These are phyloP conservation scores for Muschampia plurimacula DNA, from an alignment of 2,888 invertebrate species.

Conservation along the genomic window DNA sequence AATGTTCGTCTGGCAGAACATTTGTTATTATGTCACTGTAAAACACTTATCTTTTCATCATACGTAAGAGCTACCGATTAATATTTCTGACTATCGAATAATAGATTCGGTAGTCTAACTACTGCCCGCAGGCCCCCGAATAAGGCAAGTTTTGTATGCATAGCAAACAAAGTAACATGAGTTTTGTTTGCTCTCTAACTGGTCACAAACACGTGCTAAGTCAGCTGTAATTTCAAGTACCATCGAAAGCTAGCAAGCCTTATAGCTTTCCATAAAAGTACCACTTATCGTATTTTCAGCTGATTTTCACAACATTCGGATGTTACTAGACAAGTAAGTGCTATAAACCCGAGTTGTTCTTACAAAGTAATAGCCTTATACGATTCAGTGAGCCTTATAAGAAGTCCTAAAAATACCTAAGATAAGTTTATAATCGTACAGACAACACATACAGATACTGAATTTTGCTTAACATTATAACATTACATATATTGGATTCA, in stretches of 20 bases:
- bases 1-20: slow-evolving; percentile 32
- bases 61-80: slow-evolving; percentile 36
- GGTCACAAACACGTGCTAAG: slow-evolving; percentile 60
- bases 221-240: slow-evolving; percentile 58
- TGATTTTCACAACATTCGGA: slow-evolving; percentile 10
- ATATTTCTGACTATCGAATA: slow-evolving; percentile 37
- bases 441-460: no score
- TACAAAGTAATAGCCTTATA: slow-evolving; percentile 32
- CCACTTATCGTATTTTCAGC: slow-evolving; percentile 29
- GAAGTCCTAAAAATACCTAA: no score
- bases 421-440: no score
- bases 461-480: no score
- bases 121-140: slow-evolving; percentile 61
- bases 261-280: slow-evolving; percentile 27
- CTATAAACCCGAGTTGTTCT: slow-evolving; percentile 29
- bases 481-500: no score
- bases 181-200: slow-evolving; percentile 67
- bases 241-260: slow-evolving; percentile 47
- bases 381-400: slow-evolving; percentile 55
- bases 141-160: slow-evolving; percentile 70
- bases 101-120: slow-evolving; percentile 47
- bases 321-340: slow-evolving; percentile 20
- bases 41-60: slow-evolving; percentile 40
- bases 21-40: slow-evolving; percentile 40
- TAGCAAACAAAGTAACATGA: slow-evolving; percentile 69